Evolutionary conservation across 1,140 invertebrate genomes (phyloP), one percentile per base, ranked within the genome.

Genomic region (Zaprionus ornatus): DNA sequence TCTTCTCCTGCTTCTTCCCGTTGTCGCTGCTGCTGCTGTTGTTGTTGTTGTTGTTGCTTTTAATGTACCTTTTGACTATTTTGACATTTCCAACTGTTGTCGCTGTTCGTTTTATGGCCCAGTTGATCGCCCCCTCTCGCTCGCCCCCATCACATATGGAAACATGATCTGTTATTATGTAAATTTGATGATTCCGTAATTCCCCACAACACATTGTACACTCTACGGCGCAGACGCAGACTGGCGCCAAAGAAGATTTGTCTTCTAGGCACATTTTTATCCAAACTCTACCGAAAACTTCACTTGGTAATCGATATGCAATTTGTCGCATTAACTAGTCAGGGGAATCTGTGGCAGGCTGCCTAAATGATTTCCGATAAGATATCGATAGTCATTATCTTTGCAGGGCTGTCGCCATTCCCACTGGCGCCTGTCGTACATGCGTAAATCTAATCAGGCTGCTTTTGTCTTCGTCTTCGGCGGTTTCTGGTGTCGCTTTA

Each of bases 131-230:
- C n/a, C 13, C 40, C 7, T 17, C 9, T 19, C 45, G 19, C 10
- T 50, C 17, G 10, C 45, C 45, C 35, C 48, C 59, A 32, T 59
- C 63, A 35, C 61, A 64, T 52, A 50, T 52, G 63, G 87, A 81
- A 91, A 90, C 67, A 55, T 79, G 87, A 90, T 87, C 87, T 80
- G 87, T 83, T 87, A 87, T 90, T 90, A 90, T 90, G 87, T 90
- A 81, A 86, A 90, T 90, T 83, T 90, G 74, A 91, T 85, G 80
- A 90, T 91, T 80, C 77, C 71, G 80, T 90, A 91, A 91, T 90
- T 71, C 85, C 77, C 85, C 83, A 83, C 90, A 80, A 50, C 19
- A 50, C 45, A 21, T 12, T 21, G 40, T 45, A 17, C n/a, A 87
- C 81, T 91, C 64, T 84, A 65, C 74, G 45, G 56, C 35, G 50